Conservation (phyloP, 2,113 vertebrate genomes). For the Patagioenas fasciata region DNA sequence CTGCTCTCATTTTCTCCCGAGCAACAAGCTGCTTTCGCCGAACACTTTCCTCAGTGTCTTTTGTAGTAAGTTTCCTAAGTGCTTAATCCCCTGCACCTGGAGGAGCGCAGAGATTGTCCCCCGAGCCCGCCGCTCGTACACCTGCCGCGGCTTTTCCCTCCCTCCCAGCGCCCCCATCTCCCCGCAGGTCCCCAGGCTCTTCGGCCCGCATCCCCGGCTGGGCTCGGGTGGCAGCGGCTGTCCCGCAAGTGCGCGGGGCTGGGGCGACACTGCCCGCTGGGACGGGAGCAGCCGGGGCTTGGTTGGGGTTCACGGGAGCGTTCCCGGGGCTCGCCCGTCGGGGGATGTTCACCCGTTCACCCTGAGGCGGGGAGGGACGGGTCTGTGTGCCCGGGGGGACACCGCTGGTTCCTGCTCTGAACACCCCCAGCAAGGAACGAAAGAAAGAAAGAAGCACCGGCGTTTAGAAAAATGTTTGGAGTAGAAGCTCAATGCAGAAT, state of each 20-base stretch:
- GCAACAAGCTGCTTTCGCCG: not conserved
- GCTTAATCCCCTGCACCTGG: not conserved
- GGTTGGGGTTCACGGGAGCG: fast-evolving
- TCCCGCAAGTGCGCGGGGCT: not conserved
- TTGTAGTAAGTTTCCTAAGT: not conserved
- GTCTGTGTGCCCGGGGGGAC: fast-evolving
- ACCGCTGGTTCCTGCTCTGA: fast-evolving
- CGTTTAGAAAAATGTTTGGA: fast-evolving
- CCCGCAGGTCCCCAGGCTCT: fast-evolving
- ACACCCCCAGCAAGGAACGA: fast-evolving
- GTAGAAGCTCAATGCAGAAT: fast-evolving
- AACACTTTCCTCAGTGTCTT: fast-evolving
- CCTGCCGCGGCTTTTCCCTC: not conserved
- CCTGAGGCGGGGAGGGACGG: not conserved
- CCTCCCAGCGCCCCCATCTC: fast-evolving
- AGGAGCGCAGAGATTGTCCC: not conserved
- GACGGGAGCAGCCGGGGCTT: fast-evolving
- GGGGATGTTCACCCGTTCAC: too few relatives aligned
- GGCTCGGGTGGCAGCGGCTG: not conserved
- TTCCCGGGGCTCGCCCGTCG: fast-evolving
- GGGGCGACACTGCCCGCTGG: fast-evolving
- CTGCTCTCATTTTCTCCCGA: not conserved
- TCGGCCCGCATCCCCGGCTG: fast-evolving
- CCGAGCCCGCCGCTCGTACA: too few relatives aligned
- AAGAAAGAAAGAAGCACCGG: not conserved